Conservation (phyloP, 1,140 invertebrate genomes). For the Dendroctonus ponderosae region DNA sequence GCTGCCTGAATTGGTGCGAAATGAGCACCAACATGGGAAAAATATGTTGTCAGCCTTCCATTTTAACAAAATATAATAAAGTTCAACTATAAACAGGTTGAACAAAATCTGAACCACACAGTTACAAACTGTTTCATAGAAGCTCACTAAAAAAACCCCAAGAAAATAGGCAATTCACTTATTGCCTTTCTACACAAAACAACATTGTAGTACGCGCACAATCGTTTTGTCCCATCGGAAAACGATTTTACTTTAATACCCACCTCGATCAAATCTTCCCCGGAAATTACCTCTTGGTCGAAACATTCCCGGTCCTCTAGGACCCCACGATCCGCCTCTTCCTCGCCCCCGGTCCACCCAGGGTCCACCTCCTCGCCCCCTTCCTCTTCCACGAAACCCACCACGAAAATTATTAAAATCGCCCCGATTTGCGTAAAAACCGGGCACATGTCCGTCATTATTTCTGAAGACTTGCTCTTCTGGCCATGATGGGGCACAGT, state of each 20-base stretch:
- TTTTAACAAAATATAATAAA: constrained; percentile 2
- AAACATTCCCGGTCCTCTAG: constrained; percentile 1
- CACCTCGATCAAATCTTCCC: constrained; percentile 35
- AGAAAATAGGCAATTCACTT: too few relatives aligned
- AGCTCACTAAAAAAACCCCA: too few relatives aligned
- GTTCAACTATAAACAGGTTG: neutral
- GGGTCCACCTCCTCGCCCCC: constrained; percentile 8
- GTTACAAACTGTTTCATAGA: too few relatives aligned
- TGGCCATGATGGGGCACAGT: neutral
- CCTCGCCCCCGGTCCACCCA: constrained; percentile 5
- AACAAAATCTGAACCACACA: neutral
- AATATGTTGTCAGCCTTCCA: too few relatives aligned
- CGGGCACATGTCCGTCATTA: neutral
- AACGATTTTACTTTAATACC: constrained; percentile 14
- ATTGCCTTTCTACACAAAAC: too few relatives aligned
- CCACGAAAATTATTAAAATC: constrained; percentile 8
- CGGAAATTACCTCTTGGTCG: constrained; percentile 36
- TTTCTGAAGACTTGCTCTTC: neutral
- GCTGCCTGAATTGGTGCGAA: too few relatives aligned
- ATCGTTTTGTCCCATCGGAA: neutral
- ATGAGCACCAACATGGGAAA: too few relatives aligned
- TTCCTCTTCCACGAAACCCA: constrained; percentile 16
- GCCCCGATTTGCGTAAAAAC: constrained; percentile 10
- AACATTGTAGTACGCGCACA: too few relatives aligned
- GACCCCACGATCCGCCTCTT: constrained; percentile 7